Evolutionary conservation across 2,113 vertebrate species (phyloP).

Genomic region (Benitochromis conjunctus): DNA sequence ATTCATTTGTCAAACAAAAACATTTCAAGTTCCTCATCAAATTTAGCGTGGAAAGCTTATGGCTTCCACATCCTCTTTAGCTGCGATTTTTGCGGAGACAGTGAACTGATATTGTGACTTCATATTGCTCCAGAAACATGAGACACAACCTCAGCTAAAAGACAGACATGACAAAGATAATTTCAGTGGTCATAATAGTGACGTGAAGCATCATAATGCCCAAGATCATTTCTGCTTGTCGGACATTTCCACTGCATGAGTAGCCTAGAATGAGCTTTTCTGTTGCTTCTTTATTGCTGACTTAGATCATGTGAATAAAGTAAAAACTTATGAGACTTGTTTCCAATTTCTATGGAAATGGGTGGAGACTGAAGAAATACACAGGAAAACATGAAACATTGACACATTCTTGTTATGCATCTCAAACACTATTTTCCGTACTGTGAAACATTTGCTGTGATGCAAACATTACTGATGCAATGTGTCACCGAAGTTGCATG

Average conservation of each 20-base stretch:
- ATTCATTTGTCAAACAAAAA: not conserved
- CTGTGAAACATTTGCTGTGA: not conserved
- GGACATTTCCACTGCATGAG: not conserved
- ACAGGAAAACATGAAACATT: not conserved
- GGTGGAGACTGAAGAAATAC: not conserved
- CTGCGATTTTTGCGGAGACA: not conserved
- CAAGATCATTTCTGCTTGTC: not conserved
- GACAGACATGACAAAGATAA: not conserved
- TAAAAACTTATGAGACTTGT: not conserved
- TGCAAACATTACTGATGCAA: not conserved
- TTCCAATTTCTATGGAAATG: not conserved
- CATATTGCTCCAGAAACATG: not conserved
- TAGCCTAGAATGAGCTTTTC: not conserved
- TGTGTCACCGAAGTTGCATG: not conserved
- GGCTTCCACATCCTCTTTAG: not conserved
- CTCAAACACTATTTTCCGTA: not conserved
- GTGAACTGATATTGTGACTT: not conserved
- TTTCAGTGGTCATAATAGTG: not conserved
- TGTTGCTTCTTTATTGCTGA: not conserved
- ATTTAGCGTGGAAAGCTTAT: not conserved
- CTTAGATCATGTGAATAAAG: not conserved
- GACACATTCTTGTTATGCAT: not conserved
- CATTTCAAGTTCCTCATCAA: not conserved
- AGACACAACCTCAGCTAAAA: not conserved
- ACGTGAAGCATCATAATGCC: fast-evolving